Base-by-base conservation (phyloP, 2,797 vertebrate genomes). In the Sebastes paucispinis region DNA sequence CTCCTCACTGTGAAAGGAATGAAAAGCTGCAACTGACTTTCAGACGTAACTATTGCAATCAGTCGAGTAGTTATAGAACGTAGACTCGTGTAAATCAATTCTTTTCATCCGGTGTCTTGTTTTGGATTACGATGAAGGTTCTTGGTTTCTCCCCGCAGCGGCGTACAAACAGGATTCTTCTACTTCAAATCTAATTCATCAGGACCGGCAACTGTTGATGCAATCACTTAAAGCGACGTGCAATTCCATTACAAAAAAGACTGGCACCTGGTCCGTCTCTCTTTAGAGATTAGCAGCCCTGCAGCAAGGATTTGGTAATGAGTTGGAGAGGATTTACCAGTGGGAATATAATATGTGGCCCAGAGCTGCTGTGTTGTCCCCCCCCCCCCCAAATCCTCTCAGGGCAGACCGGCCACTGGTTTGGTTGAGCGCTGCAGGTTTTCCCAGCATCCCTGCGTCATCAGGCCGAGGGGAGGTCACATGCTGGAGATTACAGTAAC, bases 401-500 rank as follows among this genome's bases (percentile, higher is more conserved):
- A 87, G 90, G 69, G 77, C 82, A 57, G 66, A 80, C 16, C 70
- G 13, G 80, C 73, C 83, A 70, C 89, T 80, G 83, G 89, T 90
- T 82, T 84, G 88, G 89, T 80, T 78, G 84, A 86, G 77, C n/a
- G 27, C 73, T 31, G 90, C 87, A 84, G 90, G 90, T 90, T 90
- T 57, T 80, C 85, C 84, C 86, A 80, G 75, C 83, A 69, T 87
- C 78, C 27, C 84, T 85, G 77, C 75, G 52, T 84, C 85, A 87
- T 83, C 84, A 12, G 69, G 24, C 59, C 6, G 68, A 68, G 73
- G 55, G 63, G 76, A 90, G 84, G 90, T 94, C 93, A 93, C 93
- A 94, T 94, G 93, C 83, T 57, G 80, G 62, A 91, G 93, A 94
- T 94, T 94, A 94, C 86, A 88, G 88, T 85, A 87, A 87, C 85